phyloP scores from a whole-genome alignment of 2,888 invertebrate species.

The Notodonta ziczac region DNA sequence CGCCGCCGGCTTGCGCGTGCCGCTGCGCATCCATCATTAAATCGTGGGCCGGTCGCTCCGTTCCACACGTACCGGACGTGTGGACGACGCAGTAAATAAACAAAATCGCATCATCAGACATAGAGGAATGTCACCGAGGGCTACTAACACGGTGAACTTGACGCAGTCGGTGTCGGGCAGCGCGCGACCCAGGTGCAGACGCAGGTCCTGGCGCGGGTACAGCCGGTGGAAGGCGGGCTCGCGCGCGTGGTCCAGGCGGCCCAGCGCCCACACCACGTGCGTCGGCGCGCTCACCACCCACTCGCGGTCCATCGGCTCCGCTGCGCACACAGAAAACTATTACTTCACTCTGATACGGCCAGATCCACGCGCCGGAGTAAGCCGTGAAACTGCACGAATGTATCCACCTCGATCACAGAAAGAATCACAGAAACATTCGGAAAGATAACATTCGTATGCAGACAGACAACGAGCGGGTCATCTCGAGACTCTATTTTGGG shows the following conservation, averaged over 20 bases:
- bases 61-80: not conserved
- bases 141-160: slow-evolving; percentile 86
- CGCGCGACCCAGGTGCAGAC: slow-evolving; percentile 87
- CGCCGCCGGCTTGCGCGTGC: slow-evolving; percentile 39
- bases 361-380: too few species aligned
- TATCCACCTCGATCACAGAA: not conserved
- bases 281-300: slow-evolving; percentile 87
- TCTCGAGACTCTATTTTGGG: too few species aligned
- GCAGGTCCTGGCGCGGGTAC: slow-evolving; percentile 89
- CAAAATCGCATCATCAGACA: too few species aligned
- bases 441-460: too few species aligned
- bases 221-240: slow-evolving; percentile 94
- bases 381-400: too few species aligned
- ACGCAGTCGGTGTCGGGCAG: slow-evolving; percentile 89
- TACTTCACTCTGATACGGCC: too few species aligned
- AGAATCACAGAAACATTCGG: not conserved
- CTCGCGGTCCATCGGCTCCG: slow-evolving; percentile 91
- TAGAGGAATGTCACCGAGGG: too few species aligned
- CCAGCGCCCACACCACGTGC: slow-evolving; percentile 93
- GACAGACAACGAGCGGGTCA: too few species aligned
- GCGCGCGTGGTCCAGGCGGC: slow-evolving; percentile 89
- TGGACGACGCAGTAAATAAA: too few species aligned
- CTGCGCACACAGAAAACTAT: slow-evolving; percentile 62
- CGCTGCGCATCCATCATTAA: slow-evolving; percentile 27
- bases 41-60: not conserved